phyloP scores from a whole-genome alignment of 2,888 invertebrate genomes.

The Podabrus alpinus region DNA sequence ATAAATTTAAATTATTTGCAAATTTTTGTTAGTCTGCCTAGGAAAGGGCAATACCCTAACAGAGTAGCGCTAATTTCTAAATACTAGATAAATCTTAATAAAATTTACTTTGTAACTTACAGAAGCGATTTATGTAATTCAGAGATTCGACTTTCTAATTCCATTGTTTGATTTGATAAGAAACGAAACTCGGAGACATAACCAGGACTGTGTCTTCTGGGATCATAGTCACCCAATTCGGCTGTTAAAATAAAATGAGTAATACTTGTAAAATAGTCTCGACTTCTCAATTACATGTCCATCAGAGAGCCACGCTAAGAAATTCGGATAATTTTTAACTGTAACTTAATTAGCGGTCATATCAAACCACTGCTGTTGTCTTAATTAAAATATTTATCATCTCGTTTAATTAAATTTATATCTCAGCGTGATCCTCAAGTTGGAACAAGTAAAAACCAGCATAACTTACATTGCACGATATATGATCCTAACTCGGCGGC shows the following conservation, averaged over 20 bases:
- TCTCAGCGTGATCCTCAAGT: background rate
- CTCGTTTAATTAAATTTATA: background rate
- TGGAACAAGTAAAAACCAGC: background rate
- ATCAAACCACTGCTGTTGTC: background rate
- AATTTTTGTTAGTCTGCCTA: background rate
- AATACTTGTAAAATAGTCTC: background rate
- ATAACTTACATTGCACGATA: constrained; percentile 89
- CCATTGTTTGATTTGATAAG: constrained; percentile 88
- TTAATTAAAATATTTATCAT: background rate
- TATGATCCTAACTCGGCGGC: constrained; percentile 91
- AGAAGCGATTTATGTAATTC: constrained; percentile 87
- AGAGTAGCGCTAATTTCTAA: too few relatives aligned
- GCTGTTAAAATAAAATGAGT: constrained; percentile 64
- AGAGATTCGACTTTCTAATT: constrained; percentile 84
- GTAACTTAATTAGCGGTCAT: background rate
- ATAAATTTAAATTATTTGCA: background rate
- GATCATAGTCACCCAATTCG: constrained; percentile 93
- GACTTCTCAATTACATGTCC: background rate
- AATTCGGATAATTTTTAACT: too few relatives aligned
- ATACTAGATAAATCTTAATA: background rate
- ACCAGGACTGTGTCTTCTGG: constrained; percentile 81
- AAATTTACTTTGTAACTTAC: constrained; percentile 61
- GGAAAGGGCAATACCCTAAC: background rate
- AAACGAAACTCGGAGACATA: constrained; percentile 95
- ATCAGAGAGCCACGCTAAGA: too few relatives aligned